Conservation (phyloP, 2,113 vertebrate genomes). For the Dasyurus viverrinus region DNA sequence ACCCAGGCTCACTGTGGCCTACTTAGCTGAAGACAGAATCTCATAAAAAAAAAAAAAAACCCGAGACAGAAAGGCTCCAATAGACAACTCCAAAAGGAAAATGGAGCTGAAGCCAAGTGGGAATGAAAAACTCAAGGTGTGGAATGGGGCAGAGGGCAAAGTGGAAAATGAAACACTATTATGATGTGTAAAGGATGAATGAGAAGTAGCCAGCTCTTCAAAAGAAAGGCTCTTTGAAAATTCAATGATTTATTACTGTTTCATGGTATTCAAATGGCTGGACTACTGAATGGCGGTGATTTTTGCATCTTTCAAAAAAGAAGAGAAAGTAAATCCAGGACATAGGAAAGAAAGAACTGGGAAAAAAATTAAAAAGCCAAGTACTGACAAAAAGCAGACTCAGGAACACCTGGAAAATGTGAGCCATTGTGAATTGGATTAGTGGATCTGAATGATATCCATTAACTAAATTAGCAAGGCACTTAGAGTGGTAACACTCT, state of each 20-base stretch:
- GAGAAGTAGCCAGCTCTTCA: background rate
- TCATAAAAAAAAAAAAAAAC: background rate
- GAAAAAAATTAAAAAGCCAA: background rate
- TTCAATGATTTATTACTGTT: background rate
- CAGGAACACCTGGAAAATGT: conserved; percentile 39
- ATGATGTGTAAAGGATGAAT: background rate
- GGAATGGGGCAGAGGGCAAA: background rate
- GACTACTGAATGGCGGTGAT: background rate
- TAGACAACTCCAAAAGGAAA: background rate
- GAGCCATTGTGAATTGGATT: conserved; percentile 53
- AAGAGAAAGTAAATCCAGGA: conserved; percentile 19
- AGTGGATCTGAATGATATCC: background rate
- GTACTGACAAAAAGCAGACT: conserved; percentile 60
- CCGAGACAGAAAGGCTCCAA: background rate
- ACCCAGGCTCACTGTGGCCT: background rate
- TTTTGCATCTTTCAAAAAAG: conserved; percentile 7
- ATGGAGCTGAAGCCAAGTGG: background rate
- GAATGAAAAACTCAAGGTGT: background rate
- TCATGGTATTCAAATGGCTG: conserved; percentile 14
- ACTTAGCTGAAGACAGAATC: background rate
- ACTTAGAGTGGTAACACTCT: background rate
- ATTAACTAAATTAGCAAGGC: conserved; percentile 24
- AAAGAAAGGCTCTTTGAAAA: background rate
- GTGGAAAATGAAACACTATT: background rate
- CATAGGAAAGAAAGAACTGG: conserved; percentile 34